These are phyloP conservation scores for Helarctos malayanus DNA, from an alignment of 2,797 vertebrate species.

Conservation along the genomic window DNA sequence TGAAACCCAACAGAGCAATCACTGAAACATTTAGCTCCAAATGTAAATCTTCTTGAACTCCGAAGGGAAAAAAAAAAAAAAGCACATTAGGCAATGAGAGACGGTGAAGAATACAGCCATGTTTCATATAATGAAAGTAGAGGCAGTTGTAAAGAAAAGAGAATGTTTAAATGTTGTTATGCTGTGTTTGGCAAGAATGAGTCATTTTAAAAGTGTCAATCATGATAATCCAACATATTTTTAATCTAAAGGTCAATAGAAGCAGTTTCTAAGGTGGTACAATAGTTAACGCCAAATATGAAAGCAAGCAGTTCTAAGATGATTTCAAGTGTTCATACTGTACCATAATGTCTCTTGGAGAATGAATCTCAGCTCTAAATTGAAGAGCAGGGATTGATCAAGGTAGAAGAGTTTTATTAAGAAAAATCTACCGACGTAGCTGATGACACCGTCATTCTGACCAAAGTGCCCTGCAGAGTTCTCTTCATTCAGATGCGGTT, in stretches of 20 bases:
- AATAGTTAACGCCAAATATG: constrained; percentile 87
- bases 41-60: constrained; percentile 92
- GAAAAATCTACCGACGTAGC: constrained; percentile 68
- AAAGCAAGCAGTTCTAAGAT: constrained; percentile 88
- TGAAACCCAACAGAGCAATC: constrained; percentile 93
- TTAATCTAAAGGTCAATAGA: constrained; percentile 91
- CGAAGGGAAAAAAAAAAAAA: constrained; percentile 86
- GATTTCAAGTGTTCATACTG: constrained; percentile 88
- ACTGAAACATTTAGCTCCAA: constrained; percentile 92
- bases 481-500: constrained; percentile 34
- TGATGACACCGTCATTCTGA: constrained; percentile 78
- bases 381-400: constrained; percentile 86
- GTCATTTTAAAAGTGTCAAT: constrained; percentile 90
- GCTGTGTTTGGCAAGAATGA: constrained; percentile 90
- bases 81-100: constrained; percentile 86
- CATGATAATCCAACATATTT: constrained; percentile 90
- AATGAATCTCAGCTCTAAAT: constrained; percentile 89
- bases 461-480: constrained; percentile 61
- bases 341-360: constrained; percentile 83
- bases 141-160: constrained; percentile 86
- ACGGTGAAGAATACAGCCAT: constrained; percentile 89
- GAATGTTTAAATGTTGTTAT: constrained; percentile 90
- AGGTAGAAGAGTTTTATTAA: constrained; percentile 87
- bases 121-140: constrained; percentile 89
- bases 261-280: constrained; percentile 86